A percentile compares a stretch with the other conserved stretches of the same genome.
Conservation (phyloP, 2,113 vertebrate genomes). For the Athene cunicularia region DNA sequence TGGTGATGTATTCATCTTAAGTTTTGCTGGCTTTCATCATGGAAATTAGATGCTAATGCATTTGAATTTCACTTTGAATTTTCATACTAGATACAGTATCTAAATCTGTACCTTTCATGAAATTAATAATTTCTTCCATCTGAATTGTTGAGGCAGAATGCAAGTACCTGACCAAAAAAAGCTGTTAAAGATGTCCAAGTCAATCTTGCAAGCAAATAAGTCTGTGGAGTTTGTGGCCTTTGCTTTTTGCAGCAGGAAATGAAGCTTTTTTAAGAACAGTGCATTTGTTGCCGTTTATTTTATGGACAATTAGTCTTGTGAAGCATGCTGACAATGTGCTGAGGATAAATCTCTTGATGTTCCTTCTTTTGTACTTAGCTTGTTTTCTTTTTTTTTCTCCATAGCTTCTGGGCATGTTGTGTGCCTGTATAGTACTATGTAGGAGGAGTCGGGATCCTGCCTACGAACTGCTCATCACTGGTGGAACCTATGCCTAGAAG, state of each 20-base stretch:
- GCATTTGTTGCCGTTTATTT: background rate
- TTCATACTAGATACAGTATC: background rate
- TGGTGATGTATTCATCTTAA: background rate
- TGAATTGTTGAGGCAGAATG: background rate
- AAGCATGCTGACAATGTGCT: background rate
- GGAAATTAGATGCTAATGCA: background rate
- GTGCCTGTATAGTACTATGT: slow-evolving; percentile 90
- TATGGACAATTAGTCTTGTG: background rate
- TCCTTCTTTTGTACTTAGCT: background rate
- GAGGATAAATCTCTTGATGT: background rate
- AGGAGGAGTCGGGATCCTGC: slow-evolving; percentile 88
- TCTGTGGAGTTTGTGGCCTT: background rate
- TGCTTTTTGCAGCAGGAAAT: background rate
- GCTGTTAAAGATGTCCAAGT: background rate
- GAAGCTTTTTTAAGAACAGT: background rate
- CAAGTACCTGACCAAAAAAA: background rate
- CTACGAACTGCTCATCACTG: slow-evolving; percentile 92
- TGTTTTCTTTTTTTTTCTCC: slow-evolving; percentile 39
- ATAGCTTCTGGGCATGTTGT: slow-evolving; percentile 94
- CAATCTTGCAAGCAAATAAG: background rate
- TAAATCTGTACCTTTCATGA: background rate
- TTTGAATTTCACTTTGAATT: background rate
- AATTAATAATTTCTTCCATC: background rate
- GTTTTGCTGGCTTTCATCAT: background rate
- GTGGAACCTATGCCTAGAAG: slow-evolving; percentile 86